Base-by-base conservation (phyloP, 2,888 invertebrate genomes). In the Cheilosia impressa region DNA sequence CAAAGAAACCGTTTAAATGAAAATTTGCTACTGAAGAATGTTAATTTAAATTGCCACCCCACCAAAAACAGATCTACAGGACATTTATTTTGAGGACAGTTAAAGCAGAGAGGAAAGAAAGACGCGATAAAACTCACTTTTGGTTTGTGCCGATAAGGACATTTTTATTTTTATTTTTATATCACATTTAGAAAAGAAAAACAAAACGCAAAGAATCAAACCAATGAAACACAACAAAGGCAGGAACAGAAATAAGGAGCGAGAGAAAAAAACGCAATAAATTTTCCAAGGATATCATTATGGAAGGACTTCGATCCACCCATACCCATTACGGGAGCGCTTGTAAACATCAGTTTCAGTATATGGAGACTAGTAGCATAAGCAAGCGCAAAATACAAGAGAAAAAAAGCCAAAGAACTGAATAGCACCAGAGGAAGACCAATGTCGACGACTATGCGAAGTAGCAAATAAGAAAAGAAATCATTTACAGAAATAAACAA, bases 401-500 rank as follows among this genome's bases (percentile, higher is more conserved):
- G 27, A 9, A 68, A 50, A 17, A 27, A 62, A 27, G 41, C 10
- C 19, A 52, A 19, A 45, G 15, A 31, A 34, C 43, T 34, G 4
- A 50, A 60, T 31, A 55, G 45, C 34, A 43, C 55, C 17, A 7
- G 27, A 53, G 45, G 53, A 73, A 45, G 45, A 45, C 34, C 60
- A 43, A 63, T 50, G 53, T 62, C 27, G 83, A 75, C 84, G 31
- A 31, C 84, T 81, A 63, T 77, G 68, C 68, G 34, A 77, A 73
- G 62, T 50, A 80, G 60, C 73, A 77, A 82, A 81, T 62, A 72
- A 73, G 41, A 81, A 82, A 87, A 82, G 87, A 87, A 87, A 87
- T 82, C 82, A 87, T 91, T 91, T 91, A 91, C 90, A 90, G 90
- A 91, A 91, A 92, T 91, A 91, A 92, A 92, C 92, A 92, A 91